phyloP scores from a whole-genome alignment of 2,113 vertebrate genomes.

The Cryptoleucopteryx plumbea region DNA sequence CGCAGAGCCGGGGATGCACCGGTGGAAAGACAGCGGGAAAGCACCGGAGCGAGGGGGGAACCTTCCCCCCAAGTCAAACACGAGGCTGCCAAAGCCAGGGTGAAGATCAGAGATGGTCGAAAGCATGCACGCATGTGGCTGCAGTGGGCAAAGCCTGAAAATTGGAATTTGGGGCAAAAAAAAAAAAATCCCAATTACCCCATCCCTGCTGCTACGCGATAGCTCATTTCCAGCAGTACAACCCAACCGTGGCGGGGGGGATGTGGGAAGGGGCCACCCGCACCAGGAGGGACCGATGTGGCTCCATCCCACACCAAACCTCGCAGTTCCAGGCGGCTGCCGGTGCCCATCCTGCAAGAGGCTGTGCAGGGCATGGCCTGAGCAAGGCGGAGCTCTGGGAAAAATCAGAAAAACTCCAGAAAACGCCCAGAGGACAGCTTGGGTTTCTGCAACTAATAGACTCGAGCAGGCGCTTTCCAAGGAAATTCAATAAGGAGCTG shows the following conservation, averaged over 20 bases:
- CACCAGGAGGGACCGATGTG: accelerated
- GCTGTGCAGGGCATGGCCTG: accelerated
- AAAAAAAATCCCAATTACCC: background rate
- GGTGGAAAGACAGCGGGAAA: background rate
- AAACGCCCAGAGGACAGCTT: background rate
- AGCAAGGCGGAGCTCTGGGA: background rate
- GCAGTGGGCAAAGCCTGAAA: background rate
- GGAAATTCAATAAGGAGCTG: conserved; percentile 56
- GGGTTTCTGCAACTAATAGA: conserved; percentile 5
- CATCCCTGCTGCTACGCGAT: background rate
- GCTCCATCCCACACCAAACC: background rate
- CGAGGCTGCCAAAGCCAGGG: background rate
- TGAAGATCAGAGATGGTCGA: background rate
- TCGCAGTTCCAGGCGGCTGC: background rate
- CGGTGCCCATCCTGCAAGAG: accelerated
- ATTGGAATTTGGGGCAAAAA: background rate
- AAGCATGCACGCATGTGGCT: accelerated
- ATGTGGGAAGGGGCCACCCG: accelerated
- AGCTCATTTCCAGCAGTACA: background rate
- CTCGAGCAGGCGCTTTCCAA: conserved; percentile 18
- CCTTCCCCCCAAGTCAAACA: background rate
- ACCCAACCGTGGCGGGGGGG: accelerated
- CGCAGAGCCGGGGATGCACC: background rate
- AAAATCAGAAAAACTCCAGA: background rate
- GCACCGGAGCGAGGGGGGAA: accelerated